Evolutionary conservation across 2,113 vertebrate species (phyloP), one percentile per base, ranked within the genome.

Genomic region (Patagioenas fasciata): DNA sequence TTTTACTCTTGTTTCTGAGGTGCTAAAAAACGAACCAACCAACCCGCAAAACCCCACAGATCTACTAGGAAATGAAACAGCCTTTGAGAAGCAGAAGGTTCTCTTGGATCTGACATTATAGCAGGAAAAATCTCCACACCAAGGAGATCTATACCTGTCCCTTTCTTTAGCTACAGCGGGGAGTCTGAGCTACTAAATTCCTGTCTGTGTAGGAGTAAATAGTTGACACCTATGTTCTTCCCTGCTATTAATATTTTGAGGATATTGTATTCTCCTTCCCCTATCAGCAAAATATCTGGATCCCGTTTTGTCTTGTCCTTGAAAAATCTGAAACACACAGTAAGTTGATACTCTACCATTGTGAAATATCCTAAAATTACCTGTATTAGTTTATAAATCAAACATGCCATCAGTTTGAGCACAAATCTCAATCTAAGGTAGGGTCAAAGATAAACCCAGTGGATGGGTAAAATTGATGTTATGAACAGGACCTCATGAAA

Each of bases 301-400:
- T 80, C 8, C 5, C 2, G 73, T 90, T 93, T 83, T 65, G 3
- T 21, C 15, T 82, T 7, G 0, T 19, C 26, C 38, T 72, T 51
- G 23, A 64, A 67, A 15, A 28, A 17, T 36, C 32, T 3, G 12
- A 36, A 84, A 36, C 7, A 9, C 5, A 31, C 0, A 0, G 2
- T 3, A 20, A 73, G 17, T 65, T 7, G 3, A 24, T 51, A 10
- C 8, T 9, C 26, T 64, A 28, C 3, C 11, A 1, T 4, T 16
- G 13, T 0, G 2, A 38, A 44, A 78, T 20, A 32, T 16, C n/a
- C 10, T 14, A 4, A 51, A 34, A 26, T 36, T 19, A 13, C 42
- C 66, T 11, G 14, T 32, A 2, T 12, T 8, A 36, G 4, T 29
- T 85, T 40, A 15, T 17, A 20, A 81, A 51, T 2, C 5, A 36